These are phyloP conservation scores for Venusia cambrica DNA, from an alignment of 2,888 invertebrate species.

Conservation along the genomic window DNA sequence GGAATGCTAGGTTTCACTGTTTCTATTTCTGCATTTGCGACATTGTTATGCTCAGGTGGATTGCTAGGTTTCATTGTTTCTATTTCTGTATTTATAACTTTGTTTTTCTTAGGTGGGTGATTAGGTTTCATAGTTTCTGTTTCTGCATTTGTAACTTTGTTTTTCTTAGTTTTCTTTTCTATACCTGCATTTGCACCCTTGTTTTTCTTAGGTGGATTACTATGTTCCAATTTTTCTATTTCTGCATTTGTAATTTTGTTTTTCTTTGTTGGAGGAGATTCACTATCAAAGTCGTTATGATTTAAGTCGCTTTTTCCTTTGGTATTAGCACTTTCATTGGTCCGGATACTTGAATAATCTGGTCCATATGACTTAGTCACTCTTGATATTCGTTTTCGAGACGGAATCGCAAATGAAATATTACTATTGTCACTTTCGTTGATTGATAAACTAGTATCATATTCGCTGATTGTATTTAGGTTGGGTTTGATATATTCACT, in stretches of 20 bases:
- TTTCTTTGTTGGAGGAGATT: slow-evolving; percentile 5
- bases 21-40: not conserved
- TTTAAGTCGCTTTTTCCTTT: slow-evolving; percentile 2
- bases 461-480: no score
- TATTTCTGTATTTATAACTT: not conserved
- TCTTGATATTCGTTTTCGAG: slow-evolving; percentile 10
- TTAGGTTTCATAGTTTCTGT: not conserved
- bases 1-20: no score
- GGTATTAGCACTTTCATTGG: slow-evolving; percentile 2
- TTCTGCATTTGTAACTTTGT: slow-evolving; percentile 1
- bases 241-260: slow-evolving; percentile 1
- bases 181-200: no score
- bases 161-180: no score
- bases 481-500: no score
- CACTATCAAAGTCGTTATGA: not conserved
- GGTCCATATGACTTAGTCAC: not conserved
- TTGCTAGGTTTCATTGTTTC: not conserved
- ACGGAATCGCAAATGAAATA: slow-evolving; percentile 8
- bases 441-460: not conserved
- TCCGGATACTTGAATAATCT: not conserved
- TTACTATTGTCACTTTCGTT: slow-evolving; percentile 1
- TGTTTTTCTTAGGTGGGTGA: not conserved
- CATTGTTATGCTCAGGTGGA: not conserved
- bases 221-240: no score
- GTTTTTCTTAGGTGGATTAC: no score